Percentiles rank a stretch among this genome's conserved stretches.
phyloP scores from a whole-genome alignment of 2,888 invertebrate genomes.

The Allophyes oxyacanthae region DNA sequence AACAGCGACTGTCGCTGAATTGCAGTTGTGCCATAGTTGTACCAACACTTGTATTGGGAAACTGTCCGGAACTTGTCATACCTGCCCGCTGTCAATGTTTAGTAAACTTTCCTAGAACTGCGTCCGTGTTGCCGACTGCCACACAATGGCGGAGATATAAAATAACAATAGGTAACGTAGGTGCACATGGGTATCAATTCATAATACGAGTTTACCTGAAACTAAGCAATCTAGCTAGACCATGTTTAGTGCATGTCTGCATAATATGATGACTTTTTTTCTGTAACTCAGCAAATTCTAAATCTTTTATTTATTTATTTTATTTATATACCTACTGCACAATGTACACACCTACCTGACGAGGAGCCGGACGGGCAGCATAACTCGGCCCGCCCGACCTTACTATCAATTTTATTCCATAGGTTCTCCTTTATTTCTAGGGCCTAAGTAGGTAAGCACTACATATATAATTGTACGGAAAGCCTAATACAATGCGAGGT shows the following conservation, averaged over 20 bases:
- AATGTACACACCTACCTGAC: too few species aligned
- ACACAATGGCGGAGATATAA: constrained; percentile 21
- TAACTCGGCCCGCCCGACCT: too few species aligned
- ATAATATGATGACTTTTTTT: too few species aligned
- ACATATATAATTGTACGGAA: too few species aligned
- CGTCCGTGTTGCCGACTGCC: neutral
- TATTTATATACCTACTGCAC: too few species aligned
- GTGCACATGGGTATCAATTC: neutral
- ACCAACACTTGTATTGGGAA: constrained; percentile 28
- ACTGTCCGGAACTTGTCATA: constrained; percentile 19
- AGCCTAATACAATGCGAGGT: too few species aligned
- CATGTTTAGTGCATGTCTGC: too few species aligned
- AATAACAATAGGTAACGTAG: constrained; percentile 12
- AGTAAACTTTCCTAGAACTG: constrained; percentile 39
- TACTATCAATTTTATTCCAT: too few species aligned
- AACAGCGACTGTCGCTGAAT: neutral
- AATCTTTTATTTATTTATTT: too few species aligned
- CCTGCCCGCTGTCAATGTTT: constrained; percentile 30
- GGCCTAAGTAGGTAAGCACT: too few species aligned
- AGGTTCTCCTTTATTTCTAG: too few species aligned
- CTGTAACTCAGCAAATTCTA: neutral
- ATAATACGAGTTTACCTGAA: neutral
- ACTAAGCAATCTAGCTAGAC: neutral
- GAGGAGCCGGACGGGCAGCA: too few species aligned
- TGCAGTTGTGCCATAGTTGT: constrained; percentile 7